Conservation (phyloP, 2,888 invertebrate genomes). For the Parnassius orleans region DNA sequence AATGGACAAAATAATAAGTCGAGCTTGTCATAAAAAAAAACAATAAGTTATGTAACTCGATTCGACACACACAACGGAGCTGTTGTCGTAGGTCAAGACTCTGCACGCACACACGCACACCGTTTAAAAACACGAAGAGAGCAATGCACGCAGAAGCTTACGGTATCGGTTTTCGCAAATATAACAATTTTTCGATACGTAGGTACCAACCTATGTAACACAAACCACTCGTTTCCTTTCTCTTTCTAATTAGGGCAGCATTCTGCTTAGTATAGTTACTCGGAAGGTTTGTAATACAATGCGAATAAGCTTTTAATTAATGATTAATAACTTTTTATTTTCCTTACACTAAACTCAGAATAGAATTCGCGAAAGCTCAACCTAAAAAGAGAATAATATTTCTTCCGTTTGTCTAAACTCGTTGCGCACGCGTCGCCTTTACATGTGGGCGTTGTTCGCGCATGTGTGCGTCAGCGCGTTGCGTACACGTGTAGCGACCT, state of each 20-base stretch:
- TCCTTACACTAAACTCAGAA: conserved; percentile 38
- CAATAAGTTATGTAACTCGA: conserved; percentile 57
- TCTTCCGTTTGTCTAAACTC: conserved; percentile 80
- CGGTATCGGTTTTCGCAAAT: conserved; percentile 62
- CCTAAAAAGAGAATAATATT: conserved; percentile 78
- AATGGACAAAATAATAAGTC: conserved; percentile 19
- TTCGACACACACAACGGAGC: conserved; percentile 40
- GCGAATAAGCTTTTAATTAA: background rate
- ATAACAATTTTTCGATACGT: conserved; percentile 43
- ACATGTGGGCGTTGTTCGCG: conserved; percentile 51
- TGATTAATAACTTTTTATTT: conserved; percentile 10
- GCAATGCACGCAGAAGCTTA: conserved; percentile 54
- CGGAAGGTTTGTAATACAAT: background rate
- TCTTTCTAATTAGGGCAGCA: conserved; percentile 34
- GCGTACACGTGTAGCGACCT: conserved; percentile 48
- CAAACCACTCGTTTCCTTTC: conserved; percentile 33
- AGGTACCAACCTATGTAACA: conserved; percentile 34
- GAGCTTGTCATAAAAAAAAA: conserved; percentile 29
- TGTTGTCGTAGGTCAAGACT: conserved; percentile 52
- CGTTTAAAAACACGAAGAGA: conserved; percentile 46
- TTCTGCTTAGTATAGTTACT: conserved; percentile 23
- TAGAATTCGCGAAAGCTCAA: conserved; percentile 58
- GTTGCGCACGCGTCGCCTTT: conserved; percentile 70
- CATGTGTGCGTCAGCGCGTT: conserved; percentile 44
- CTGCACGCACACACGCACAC: conserved; percentile 37